Conservation (phyloP, 2,888 invertebrate species). For the Drosophila aldrichi region DNA sequence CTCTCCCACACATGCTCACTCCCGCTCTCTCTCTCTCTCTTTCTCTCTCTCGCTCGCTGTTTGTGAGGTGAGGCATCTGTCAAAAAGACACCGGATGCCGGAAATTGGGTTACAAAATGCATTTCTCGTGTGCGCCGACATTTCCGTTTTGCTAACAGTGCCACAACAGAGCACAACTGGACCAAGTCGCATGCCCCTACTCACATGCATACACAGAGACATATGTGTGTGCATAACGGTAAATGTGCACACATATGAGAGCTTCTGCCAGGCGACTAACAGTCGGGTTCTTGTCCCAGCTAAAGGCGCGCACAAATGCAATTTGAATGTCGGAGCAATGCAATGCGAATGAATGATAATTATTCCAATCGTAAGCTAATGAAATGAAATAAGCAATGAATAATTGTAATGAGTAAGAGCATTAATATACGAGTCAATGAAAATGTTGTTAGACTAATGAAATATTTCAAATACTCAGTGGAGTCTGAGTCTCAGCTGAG, state of each 20-base stretch:
- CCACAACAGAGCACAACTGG: slow-evolving; percentile 62
- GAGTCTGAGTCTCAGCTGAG: too few species aligned
- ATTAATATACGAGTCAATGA: too few species aligned
- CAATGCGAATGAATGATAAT: background rate
- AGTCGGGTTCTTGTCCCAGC: slow-evolving; percentile 66
- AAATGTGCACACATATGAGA: slow-evolving; percentile 49
- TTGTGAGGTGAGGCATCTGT: slow-evolving; percentile 44
- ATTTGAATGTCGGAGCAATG: slow-evolving; percentile 45
- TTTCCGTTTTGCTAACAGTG: slow-evolving; percentile 74
- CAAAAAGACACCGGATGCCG: slow-evolving; percentile 73
- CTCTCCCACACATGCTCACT: slow-evolving; percentile 49
- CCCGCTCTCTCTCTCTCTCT: slow-evolving; percentile 16
- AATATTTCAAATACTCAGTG: background rate
- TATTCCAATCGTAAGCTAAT: background rate
- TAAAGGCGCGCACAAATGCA: slow-evolving; percentile 69
- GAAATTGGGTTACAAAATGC: slow-evolving; percentile 78
- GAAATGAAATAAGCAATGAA: background rate
- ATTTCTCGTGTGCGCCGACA: slow-evolving; percentile 64
- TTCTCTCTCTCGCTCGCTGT: slow-evolving; percentile 24
- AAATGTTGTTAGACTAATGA: too few species aligned
- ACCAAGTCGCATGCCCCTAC: slow-evolving; percentile 34
- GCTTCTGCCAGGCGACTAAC: slow-evolving; percentile 51
- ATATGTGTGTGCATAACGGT: slow-evolving; percentile 32
- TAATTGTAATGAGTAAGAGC: too few species aligned
- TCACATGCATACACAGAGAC: slow-evolving; percentile 11